Conservation (phyloP, 2,888 invertebrate species). For the Cheilosia vulpina region DNA sequence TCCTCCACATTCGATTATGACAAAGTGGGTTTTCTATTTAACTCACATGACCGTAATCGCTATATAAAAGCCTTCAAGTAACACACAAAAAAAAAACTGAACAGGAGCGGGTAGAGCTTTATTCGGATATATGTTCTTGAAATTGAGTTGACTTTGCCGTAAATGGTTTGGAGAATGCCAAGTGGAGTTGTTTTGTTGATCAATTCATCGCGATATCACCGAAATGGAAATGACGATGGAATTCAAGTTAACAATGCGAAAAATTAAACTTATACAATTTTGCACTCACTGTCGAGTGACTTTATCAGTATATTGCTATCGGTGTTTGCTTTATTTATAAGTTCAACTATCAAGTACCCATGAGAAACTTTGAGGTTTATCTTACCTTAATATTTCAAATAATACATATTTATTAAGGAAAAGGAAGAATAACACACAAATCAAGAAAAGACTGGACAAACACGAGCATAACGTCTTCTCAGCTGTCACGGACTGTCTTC, state of each 20-base stretch:
- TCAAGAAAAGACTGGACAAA: too few species aligned
- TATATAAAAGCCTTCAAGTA: constrained; percentile 21
- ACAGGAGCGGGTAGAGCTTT: constrained; percentile 10
- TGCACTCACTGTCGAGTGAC: constrained; percentile 34
- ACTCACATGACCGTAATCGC: background rate
- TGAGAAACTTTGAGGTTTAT: background rate
- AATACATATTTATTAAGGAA: too few species aligned
- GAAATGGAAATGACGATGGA: constrained; percentile 2
- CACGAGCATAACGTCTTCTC: too few species aligned
- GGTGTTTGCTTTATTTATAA: constrained; percentile 21
- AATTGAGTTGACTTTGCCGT: constrained; percentile 31
- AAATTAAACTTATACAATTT: background rate
- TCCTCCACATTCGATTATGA: constrained; percentile 17
- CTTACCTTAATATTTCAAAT: background rate
- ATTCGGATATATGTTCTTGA: constrained; percentile 16
- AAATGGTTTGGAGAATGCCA: constrained; percentile 29
- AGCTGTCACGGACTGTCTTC: too few species aligned
- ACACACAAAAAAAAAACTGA: background rate
- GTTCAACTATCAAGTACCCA: background rate
- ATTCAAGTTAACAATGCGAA: constrained; percentile 25
- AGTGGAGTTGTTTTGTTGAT: constrained; percentile 22
- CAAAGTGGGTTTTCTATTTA: constrained; percentile 3
- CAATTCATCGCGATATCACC: constrained; percentile 6
- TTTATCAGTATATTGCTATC: constrained; percentile 43
- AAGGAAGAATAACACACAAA: too few species aligned